Percentiles rank a stretch among this genome's conserved stretches.
Evolutionary conservation across 2,888 invertebrate genomes (phyloP).

Genomic region (Spialia ferax): DNA sequence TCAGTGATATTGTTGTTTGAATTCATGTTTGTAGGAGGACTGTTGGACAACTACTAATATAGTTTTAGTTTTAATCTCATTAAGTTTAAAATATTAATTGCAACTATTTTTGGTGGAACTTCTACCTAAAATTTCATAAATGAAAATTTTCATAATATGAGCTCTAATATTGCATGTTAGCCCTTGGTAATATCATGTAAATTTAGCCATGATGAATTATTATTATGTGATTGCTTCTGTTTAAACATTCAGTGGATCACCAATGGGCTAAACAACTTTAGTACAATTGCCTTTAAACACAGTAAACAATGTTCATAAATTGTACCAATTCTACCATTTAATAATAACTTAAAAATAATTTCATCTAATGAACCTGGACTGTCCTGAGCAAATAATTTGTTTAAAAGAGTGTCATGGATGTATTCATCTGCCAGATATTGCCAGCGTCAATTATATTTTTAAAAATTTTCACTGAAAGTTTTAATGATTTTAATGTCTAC

Average conservation of each 20-base stretch:
- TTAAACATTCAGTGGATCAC: too few relatives aligned
- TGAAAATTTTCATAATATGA: too few relatives aligned
- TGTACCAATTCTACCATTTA: too few relatives aligned
- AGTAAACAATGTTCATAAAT: too few relatives aligned
- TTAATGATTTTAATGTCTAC: background rate
- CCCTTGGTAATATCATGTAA: background rate
- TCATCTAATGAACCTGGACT: too few relatives aligned
- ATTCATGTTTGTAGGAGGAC: constrained; percentile 41
- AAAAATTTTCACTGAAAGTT: background rate
- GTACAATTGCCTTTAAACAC: too few relatives aligned
- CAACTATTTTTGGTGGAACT: background rate
- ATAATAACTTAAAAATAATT: too few relatives aligned
- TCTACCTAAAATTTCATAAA: background rate
- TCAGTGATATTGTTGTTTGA: constrained; percentile 37
- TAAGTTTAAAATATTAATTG: constrained; percentile 47
- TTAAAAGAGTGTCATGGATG: background rate
- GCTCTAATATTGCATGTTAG: too few relatives aligned
- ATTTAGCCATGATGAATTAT: too few relatives aligned
- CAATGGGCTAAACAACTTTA: too few relatives aligned
- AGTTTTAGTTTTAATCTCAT: constrained; percentile 59
- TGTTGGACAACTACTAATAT: constrained; percentile 54
- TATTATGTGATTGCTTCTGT: too few relatives aligned
- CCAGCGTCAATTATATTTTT: constrained; percentile 11
- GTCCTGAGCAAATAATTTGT: background rate
- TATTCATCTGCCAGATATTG: too few relatives aligned